Conservation (phyloP, 2,888 invertebrate species). For the Punctoribates punctum region DNA sequence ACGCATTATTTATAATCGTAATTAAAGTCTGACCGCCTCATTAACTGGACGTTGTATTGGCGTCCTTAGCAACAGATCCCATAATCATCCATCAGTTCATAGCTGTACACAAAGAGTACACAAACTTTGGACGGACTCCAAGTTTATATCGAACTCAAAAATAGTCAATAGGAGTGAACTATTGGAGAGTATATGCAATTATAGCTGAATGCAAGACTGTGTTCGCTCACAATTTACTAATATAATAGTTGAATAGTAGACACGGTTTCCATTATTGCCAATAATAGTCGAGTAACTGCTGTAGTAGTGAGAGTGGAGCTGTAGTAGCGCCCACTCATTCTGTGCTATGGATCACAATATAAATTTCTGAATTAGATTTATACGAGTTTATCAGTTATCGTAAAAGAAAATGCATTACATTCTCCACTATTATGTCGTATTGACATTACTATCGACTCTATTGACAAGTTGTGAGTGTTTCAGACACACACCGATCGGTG, state of each 20-base stretch:
- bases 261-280: slow-evolving; percentile 2
- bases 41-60: slow-evolving; percentile 37
- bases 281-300: neutral
- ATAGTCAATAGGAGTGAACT: neutral
- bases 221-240: slow-evolving; percentile 8
- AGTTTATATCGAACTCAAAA: neutral
- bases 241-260: slow-evolving; percentile 9
- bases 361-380: slow-evolving; percentile 35
- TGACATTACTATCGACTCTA: slow-evolving; percentile 32
- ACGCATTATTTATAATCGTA: slow-evolving; percentile 41
- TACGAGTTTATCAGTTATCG: slow-evolving; percentile 37
- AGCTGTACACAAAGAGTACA: neutral
- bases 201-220: neutral
- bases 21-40: slow-evolving; percentile 41
- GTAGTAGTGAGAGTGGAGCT: neutral
- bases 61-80: slow-evolving; percentile 41
- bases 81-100: slow-evolving; percentile 39
- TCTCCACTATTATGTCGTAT: slow-evolving; percentile 32
- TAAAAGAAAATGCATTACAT: slow-evolving; percentile 37
- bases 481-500: slow-evolving; percentile 1
- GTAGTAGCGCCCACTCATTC: slow-evolving; percentile 7
- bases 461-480: slow-evolving; percentile 33
- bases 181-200: neutral
- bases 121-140: neutral
- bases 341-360: slow-evolving; percentile 22